Evolutionary conservation across 1,140 invertebrate genomes (phyloP), one percentile per base, ranked within the genome.

Genomic region (Aphidius ervi): DNA sequence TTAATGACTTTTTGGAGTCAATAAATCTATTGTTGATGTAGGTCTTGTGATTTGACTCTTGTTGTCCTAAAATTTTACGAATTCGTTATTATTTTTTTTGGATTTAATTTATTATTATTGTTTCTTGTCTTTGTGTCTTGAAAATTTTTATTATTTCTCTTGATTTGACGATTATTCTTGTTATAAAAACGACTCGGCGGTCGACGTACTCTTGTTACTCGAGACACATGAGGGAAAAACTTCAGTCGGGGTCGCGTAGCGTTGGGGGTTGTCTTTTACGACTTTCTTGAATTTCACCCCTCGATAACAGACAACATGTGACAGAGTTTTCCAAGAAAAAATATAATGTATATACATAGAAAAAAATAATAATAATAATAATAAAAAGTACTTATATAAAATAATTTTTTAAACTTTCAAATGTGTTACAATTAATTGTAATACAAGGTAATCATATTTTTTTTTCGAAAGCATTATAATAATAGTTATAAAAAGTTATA

Each of bases 251-350:
- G 63, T 68, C 63, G 63, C 65, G 65, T 70, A 67, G 56, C 62
- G 53, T 48, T 49, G 41, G 46, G 65, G 62, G 58, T 70, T 47
- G 53, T 56, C 55, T 45, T 67, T 71, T 70, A 69, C 55, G 65
- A 69, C 48, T 59, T 60, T 67, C 60, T 64, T 62, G 58, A 46
- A 50, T 64, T 65, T 66, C 46, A 8, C 42, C 10, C 52, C 52
- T 40, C 40, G 52, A 54, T 54, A 54, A 41, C 40, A 54, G 52
- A 31, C 23, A 31, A 31, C 23, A 31, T 31, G 23, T 31, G 23
- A 31, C 23, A 31, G 23, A 31, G 23, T 31, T 31, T 31, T 31
- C 23, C 23, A 31, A 31, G 23, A 31, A 31, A 31, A 31, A 31
- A 31, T 31, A 31, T 31, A 16, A 16, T 16, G 16, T 16, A 16